These are phyloP conservation scores for Plebejus anna DNA, from an alignment of 2,888 invertebrate species.

Conservation along the genomic window DNA sequence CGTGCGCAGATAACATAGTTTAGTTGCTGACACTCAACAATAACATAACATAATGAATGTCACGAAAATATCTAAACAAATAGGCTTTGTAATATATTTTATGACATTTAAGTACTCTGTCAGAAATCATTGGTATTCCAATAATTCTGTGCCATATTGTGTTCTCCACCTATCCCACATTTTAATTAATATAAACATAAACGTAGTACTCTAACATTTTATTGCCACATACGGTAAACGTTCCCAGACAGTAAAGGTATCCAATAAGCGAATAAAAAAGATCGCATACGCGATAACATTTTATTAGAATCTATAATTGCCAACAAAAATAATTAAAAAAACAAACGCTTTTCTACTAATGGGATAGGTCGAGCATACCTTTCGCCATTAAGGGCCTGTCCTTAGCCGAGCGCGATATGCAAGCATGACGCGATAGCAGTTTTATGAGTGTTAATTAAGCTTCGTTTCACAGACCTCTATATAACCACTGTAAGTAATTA, in stretches of 20 bases:
- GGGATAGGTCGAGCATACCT: slow-evolving; percentile 15
- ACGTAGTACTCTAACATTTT: background rate
- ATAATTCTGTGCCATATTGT: background rate
- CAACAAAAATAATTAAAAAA: slow-evolving; percentile 14
- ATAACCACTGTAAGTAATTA: slow-evolving; percentile 67
- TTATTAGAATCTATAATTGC: slow-evolving; percentile 16
- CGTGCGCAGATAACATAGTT: slow-evolving; percentile 1
- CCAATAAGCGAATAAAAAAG: slow-evolving; percentile 6
- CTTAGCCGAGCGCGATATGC: slow-evolving; percentile 12
- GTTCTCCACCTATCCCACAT: background rate
- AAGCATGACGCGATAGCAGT: slow-evolving; percentile 24
- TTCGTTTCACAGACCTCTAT: slow-evolving; percentile 61
- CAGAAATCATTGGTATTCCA: background rate
- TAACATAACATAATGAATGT: background rate
- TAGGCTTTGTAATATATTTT: background rate
- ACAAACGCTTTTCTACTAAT: slow-evolving; percentile 1
- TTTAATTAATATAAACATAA: background rate
- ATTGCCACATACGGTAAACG: background rate
- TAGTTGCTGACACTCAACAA: background rate
- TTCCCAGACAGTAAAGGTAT: background rate
- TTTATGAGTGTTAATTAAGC: slow-evolving; percentile 71
- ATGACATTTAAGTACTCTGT: background rate
- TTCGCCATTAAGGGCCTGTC: slow-evolving; percentile 15
- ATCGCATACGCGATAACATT: slow-evolving; percentile 1
- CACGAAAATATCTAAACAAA: background rate